These are phyloP conservation scores for Pseudomyrmex cubaensis DNA, from an alignment of 1,140 invertebrate species.

Conservation along the genomic window DNA sequence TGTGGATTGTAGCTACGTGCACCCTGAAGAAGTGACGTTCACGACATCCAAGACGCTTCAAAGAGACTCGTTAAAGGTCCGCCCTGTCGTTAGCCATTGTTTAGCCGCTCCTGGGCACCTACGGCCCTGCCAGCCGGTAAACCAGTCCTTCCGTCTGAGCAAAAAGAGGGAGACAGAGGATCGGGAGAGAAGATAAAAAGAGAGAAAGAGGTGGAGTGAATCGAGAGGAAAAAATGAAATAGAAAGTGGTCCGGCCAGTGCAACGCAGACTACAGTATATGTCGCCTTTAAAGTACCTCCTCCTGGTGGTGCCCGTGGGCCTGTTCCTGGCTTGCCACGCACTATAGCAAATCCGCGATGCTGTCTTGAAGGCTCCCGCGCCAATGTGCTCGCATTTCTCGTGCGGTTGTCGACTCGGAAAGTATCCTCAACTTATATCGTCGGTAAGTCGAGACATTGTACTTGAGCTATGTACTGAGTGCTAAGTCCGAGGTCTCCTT, in stretches of 20 bases:
- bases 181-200: slow-evolving; percentile 69
- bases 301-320: slow-evolving; percentile 69
- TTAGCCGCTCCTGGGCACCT: slow-evolving; percentile 71
- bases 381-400: slow-evolving; percentile 84
- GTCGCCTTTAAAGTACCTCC: slow-evolving; percentile 80
- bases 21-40: slow-evolving; percentile 30
- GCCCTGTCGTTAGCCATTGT: slow-evolving; percentile 70
- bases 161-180: slow-evolving; percentile 35
- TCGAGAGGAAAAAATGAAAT: slow-evolving; percentile 79
- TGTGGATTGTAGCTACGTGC: not conserved
- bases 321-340: slow-evolving; percentile 79
- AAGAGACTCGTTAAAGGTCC: slow-evolving; percentile 72
- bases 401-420: slow-evolving; percentile 86
- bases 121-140: slow-evolving; percentile 73
- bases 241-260: slow-evolving; percentile 85
- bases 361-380: slow-evolving; percentile 78
- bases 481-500: slow-evolving; percentile 26
- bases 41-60: slow-evolving; percentile 60
- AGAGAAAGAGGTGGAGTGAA: slow-evolving; percentile 34
- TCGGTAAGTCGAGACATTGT: slow-evolving; percentile 79
- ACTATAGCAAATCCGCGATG: slow-evolving; percentile 70
- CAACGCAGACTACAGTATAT: slow-evolving; percentile 79
- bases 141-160: slow-evolving; percentile 71
- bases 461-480: slow-evolving; percentile 34
- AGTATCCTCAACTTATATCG: slow-evolving; percentile 82